Base-by-base conservation (phyloP, 2,113 vertebrate genomes). In the Puffinus mauretanicus region DNA sequence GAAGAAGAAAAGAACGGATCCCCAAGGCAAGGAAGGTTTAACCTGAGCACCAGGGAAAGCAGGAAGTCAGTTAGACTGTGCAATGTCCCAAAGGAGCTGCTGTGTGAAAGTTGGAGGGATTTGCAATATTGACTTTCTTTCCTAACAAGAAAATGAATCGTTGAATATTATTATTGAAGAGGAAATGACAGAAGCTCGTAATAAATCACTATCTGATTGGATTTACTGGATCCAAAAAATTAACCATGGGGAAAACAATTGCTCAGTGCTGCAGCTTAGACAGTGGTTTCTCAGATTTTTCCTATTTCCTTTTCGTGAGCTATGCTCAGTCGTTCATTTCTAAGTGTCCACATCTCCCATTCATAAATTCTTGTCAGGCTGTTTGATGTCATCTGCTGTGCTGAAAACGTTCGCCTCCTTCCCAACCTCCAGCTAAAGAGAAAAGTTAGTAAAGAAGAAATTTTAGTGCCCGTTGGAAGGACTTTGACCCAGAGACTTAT, bases 181-280 rank as follows among this genome's bases (percentile, higher is more conserved):
- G 82, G 52, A 96, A 96, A 65, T 71, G 94, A 96, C 86, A 94
- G 55, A 40, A 86, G 21, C 12, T 51, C 29, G 13, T 82, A 91
- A 96, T 96, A 96, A 94, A 94, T 96, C 67, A 89, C 77, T 96
- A 81, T 82, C 49, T 88, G 78, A 90, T 62, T 94, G n/a, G 46
- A 93, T 94, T 94, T 89, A 64, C 73, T 67, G 87, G 46, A 93
- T 38, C 71, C 58, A 82, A 65, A 82, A 88, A 65, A 65, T 79
- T 97, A 84, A 92, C 52, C 79, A 46, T 18, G 60, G 87, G 66
- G 72, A 29, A 77, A 92, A 76, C 70, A 67, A 82, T 24, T 42
- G 40, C 62, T 55, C 57, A 47, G 77, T 58, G 61, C 64, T 81
- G 86, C 62, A 85, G 62, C 52, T 79, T 9, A 78, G 49, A 18